phyloP scores from a whole-genome alignment of 2,797 vertebrate genomes.

The Sebastes melanostomus region DNA sequence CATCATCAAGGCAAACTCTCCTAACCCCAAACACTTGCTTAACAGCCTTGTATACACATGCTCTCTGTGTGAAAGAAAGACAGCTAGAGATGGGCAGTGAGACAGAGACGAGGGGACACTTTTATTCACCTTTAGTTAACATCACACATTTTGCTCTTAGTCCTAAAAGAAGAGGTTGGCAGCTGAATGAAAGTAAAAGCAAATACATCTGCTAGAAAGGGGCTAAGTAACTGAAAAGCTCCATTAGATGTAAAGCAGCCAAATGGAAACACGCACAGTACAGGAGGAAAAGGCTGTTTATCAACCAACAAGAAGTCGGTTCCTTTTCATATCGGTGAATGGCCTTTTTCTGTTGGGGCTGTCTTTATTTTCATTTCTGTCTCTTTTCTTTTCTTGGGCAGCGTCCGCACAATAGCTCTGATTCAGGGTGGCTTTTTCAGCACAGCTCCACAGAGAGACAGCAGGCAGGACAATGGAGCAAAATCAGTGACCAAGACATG shows the following conservation, averaged over 20 bases:
- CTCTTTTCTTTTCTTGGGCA: conserved; percentile 39
- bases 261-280: conserved; percentile 60
- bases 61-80: not conserved
- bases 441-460: conserved; percentile 53
- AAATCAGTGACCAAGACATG: conserved; percentile 55
- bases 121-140: conserved; percentile 57
- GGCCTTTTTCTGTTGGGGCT: conserved; percentile 55
- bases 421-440: conserved; percentile 74
- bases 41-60: not conserved
- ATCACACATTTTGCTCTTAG: conserved; percentile 62
- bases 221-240: conserved; percentile 67
- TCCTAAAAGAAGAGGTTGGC: conserved; percentile 55
- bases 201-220: conserved; percentile 63
- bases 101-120: conserved; percentile 1
- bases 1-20: not conserved
- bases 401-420: conserved; percentile 63
- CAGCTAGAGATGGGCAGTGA: conserved; percentile 1
- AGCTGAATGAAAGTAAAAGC: conserved; percentile 70
- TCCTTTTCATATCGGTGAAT: conserved; percentile 75
- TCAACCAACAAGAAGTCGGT: conserved; percentile 64
- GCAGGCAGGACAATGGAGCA: conserved; percentile 31
- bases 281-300: conserved; percentile 58
- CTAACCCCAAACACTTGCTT: not conserved
- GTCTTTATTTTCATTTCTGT: conserved; percentile 54
- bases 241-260: conserved; percentile 78